Base-by-base conservation (phyloP, 37 sponge, comb jelly and placozoan genomes). In the Haliclona indistincta region DNA sequence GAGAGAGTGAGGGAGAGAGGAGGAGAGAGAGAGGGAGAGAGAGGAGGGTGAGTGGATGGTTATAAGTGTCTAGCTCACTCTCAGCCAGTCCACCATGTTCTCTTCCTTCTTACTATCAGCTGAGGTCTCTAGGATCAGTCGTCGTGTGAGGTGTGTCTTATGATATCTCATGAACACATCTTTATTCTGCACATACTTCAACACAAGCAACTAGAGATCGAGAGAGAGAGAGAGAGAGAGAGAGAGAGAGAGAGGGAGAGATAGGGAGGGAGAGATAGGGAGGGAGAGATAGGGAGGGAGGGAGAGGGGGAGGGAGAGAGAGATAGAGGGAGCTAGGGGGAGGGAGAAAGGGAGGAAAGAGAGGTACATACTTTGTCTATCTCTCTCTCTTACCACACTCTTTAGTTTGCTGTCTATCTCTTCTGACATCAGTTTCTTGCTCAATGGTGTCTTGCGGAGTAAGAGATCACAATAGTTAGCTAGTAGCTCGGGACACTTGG, bases 131-230 rank as follows among this genome's bases (percentile, higher is more conserved):
- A 92, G 73, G 63, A 95, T 88, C 43, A 95, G 81, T 39, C 96
- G 76, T 19, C 93, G 63, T 2, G 90, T 92, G 29, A 95, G 78
- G 65, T 95, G 96, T 0, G 90, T 83, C 81, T 95, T 92, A 87
- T 95, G 89, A 56, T 92, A 95, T 20, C 95, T 78, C 96, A 95
- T 95, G 62, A 95, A 95, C 28, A 95, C 96, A 36, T 95, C 96
- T n/a, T n/a, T n/a, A n/a, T n/a, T n/a, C n/a, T n/a, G n/a, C n/a
- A 95, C 96, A 67, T 95, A 95, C 78, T 95, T 95, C 37, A 95
- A 73, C 0, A 95, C 83, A 56, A 92, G 62, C 6, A 95, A 81
- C 96, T 95, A 47, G n/a, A n/a, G n/a, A n/a, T n/a, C n/a, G n/a
- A n/a, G n/a, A n/a, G n/a, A n/a, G n/a, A n/a, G n/a, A n/a, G n/a